Base-by-base conservation (phyloP, 2,888 invertebrate genomes). In the Adelphocoris suturalis region DNA sequence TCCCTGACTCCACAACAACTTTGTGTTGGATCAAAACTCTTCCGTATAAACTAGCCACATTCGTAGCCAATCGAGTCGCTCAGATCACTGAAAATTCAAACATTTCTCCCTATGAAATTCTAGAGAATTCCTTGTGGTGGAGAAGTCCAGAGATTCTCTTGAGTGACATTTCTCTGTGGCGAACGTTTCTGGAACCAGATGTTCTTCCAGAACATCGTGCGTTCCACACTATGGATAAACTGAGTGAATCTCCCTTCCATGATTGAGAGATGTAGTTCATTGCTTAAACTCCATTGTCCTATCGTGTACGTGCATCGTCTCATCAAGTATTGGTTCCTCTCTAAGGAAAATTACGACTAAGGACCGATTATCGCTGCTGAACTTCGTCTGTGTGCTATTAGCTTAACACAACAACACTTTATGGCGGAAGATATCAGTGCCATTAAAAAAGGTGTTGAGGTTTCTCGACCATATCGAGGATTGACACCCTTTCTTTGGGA, bases 101-200 rank as follows among this genome's bases (percentile, higher is more conserved):
- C 11, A 4, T 57, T 9, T 16, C 4, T 57, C 14, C 61, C 61
- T 3, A 61, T 19, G 3, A 61, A 61, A 16, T 61, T 16, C 61
- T n/a, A 9, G 61, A 61, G 2, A 19, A 61, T n/a, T 19, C 61
- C 61, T 61, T 61, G n/a, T 61, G 61, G 61, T 61, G 61, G 61
- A 3, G n/a, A 9, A n/a, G 61, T 52, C 52, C 52, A 11, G 48
- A 48, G 13, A 11, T 48, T 48, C 48, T 48, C 13, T 7, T 48
- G 48, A 57, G 4, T 13, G 57, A 57, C 16, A 16, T 57, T 4
- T 57, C 57, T 57, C 13, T 57, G 13, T 57, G 57, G 57, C 57
- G 57, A 57, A 4, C 11, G 16, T 57, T 57, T 57, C 57, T 16
- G 4, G 57, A 57, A 16, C 57, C 57, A 61, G 61, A 61, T n/a